phyloP scores from a whole-genome alignment of 1,140 invertebrate genomes.

The Glossosoma conforme region DNA sequence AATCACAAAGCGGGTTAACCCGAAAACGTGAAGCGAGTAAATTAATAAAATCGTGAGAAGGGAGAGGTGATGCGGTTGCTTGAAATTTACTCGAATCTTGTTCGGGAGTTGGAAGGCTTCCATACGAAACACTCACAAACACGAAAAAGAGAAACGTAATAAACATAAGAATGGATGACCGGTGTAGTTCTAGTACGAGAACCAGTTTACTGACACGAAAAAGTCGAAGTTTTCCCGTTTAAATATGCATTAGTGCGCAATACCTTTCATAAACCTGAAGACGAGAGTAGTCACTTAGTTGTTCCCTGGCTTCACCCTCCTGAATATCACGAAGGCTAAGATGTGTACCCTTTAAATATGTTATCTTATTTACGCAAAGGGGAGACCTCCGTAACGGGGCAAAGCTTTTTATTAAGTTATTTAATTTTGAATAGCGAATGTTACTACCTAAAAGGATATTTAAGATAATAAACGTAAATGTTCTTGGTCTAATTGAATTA shows the following conservation, averaged over 20 bases:
- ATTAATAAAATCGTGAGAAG: no score
- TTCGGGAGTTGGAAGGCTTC: background rate
- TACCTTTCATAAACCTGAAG: slow-evolving; percentile 17
- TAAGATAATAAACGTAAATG: no score
- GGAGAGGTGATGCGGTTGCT: no score
- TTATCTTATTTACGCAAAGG: slow-evolving; percentile 19
- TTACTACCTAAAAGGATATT: no score
- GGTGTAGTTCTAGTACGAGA: background rate
- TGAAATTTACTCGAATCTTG: background rate
- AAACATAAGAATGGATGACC: slow-evolving; percentile 2
- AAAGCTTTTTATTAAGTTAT: slow-evolving; percentile 17
- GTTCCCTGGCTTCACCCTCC: background rate
- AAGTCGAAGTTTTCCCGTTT: slow-evolving; percentile 21
- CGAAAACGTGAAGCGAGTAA: no score
- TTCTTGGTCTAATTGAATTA: no score
- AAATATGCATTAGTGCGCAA: slow-evolving; percentile 28
- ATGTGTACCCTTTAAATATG: slow-evolving; percentile 24
- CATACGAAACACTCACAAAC: background rate
- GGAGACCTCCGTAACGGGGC: slow-evolving; percentile 6
- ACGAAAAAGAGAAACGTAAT: background rate
- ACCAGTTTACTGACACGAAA: slow-evolving; percentile 20
- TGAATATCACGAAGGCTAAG: slow-evolving; percentile 2
- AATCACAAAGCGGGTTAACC: no score
- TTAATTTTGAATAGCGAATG: slow-evolving; percentile 1
- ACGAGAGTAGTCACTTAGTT: slow-evolving; percentile 8